phyloP scores from a whole-genome alignment of 2,113 vertebrate species.

The Rhinichthys klamathensis region DNA sequence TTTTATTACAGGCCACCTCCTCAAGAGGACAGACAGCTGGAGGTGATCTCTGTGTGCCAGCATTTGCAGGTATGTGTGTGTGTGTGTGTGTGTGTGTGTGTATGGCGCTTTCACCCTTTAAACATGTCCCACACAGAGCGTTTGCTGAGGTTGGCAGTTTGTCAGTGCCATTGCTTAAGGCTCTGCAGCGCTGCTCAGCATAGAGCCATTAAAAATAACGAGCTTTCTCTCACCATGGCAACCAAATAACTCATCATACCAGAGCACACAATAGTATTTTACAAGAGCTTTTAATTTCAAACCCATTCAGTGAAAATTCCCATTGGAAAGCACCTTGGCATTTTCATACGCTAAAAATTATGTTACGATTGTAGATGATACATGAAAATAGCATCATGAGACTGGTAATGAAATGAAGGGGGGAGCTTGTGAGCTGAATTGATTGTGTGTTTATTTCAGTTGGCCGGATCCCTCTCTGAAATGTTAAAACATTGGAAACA shows the following conservation, averaged over 20 bases:
- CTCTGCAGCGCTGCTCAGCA: background rate
- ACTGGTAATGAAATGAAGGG: slow-evolving; percentile 1
- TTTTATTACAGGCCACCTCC: background rate
- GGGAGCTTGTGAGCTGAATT: background rate
- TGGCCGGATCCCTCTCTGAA: slow-evolving; percentile 18
- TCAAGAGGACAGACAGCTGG: slow-evolving; percentile 1
- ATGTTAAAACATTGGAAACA: slow-evolving; percentile 31
- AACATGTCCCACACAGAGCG: background rate
- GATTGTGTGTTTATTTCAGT: slow-evolving; percentile 42
- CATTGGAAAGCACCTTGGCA: slow-evolving; percentile 31
- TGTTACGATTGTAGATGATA: slow-evolving; percentile 4
- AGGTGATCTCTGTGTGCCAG: background rate
- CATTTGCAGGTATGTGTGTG: background rate
- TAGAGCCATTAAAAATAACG: slow-evolving; percentile 70
- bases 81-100: background rate
- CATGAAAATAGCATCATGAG: slow-evolving; percentile 19
- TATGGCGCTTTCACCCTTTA: background rate
- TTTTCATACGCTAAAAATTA: background rate
- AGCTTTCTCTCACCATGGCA: slow-evolving; percentile 64
- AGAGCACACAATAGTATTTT: slow-evolving; percentile 30
- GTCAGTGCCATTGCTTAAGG: slow-evolving; percentile 18
- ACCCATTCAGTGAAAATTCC: slow-evolving; percentile 22
- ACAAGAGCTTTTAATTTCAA: slow-evolving; percentile 33
- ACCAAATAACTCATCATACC: slow-evolving; percentile 61
- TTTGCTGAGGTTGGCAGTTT: slow-evolving; percentile 33